Base-by-base conservation (phyloP, 2,113 vertebrate genomes). In the Pycnonotus jocosus region DNA sequence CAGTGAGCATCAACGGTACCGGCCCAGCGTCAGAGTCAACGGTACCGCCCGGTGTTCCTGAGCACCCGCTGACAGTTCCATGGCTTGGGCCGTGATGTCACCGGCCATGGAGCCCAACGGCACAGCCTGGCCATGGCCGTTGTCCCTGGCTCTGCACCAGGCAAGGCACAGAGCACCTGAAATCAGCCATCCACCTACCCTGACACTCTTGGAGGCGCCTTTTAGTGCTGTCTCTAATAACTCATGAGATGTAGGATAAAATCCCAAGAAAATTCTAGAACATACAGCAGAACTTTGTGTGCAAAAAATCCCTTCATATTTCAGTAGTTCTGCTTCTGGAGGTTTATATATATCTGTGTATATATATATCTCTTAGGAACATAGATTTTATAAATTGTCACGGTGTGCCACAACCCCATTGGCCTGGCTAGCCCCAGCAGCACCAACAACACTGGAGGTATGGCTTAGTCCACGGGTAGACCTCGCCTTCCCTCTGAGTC, bases 1-100 rank as follows among this genome's bases (percentile, higher is more conserved):
- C 20, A 17, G 7, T 45, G 73, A 60, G n/a, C 4, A 56, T 1
- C 73, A 54, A 2, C 1, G 4, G 2, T 1, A 11, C 40, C 2
- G 1, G 51, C 31, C 1, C n/a, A n/a, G n/a, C n/a, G n/a, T n/a
- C n/a, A n/a, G n/a, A n/a, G n/a, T n/a, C n/a, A n/a, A n/a, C n/a
- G n/a, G n/a, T n/a, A n/a, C n/a, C n/a, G n/a, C n/a, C n/a, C n/a
- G 2, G 2, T 16, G 51, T 2, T 14, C 57, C 66, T 20, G 58
- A 21, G 37, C 3, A 4, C 44, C 27, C 2, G 4, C 20, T 9
- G 24, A 40, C 28, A 8, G 10, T 15, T 58, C 61, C 53, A 13
- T 18, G 72, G 33, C 54, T 23, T 12, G 22, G 47, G 6, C 58
- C 13, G 1, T 27, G 44, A 27, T 37, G 77, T 38, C 77, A 45